These are phyloP conservation scores for Cyclargus thomasi DNA, from an alignment of 1,140 invertebrate genomes.

Conservation along the genomic window DNA sequence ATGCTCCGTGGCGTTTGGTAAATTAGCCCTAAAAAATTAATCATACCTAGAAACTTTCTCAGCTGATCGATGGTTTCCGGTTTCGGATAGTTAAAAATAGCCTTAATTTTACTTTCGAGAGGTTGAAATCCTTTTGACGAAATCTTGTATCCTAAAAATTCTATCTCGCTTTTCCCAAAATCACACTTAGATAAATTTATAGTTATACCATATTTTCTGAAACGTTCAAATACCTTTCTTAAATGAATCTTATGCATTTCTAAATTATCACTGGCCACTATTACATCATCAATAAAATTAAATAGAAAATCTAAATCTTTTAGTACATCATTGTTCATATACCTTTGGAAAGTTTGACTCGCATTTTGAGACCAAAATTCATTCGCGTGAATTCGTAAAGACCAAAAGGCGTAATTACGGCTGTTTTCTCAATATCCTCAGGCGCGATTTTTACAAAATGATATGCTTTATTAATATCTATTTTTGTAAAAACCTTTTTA, in stretches of 20 bases:
- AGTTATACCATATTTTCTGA: constrained; percentile 2
- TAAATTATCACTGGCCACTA: not conserved
- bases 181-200: constrained; percentile 6
- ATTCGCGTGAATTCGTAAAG: constrained; percentile 6
- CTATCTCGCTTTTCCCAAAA: not conserved
- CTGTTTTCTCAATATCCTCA: too few species aligned
- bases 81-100: not conserved
- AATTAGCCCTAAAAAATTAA: too few species aligned
- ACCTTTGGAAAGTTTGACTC: not conserved
- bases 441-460: not conserved
- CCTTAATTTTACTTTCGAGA: not conserved
- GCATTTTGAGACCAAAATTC: not conserved
- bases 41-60: not conserved
- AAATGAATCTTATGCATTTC: constrained; percentile 2
- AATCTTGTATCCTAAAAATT: constrained; percentile 12
- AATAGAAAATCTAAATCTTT: too few species aligned
- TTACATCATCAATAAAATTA: too few species aligned
- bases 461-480: too few species aligned
- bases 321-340: too few species aligned
- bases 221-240: not conserved
- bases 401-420: too few species aligned
- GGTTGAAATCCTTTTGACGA: not conserved
- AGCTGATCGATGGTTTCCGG: constrained; percentile 4
- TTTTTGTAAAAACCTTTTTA: too few species aligned
- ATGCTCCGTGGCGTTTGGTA: too few species aligned